These are phyloP conservation scores for Troides oblongomaculatus DNA, from an alignment of 2,888 invertebrate species.

Conservation along the genomic window DNA sequence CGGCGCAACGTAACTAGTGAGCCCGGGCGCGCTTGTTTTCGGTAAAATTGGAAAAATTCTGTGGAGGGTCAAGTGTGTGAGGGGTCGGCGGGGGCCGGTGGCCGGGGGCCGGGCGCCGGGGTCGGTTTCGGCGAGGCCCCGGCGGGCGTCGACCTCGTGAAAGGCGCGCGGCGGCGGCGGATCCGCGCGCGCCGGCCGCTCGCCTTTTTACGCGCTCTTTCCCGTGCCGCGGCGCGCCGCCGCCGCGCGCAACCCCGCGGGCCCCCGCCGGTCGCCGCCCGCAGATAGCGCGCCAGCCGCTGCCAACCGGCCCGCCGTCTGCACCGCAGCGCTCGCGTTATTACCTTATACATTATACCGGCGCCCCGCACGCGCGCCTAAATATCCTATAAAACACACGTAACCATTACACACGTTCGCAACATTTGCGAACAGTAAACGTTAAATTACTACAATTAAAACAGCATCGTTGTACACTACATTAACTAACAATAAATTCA, in stretches of 20 bases:
- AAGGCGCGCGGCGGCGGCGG: slow-evolving; percentile 63
- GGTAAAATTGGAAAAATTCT: slow-evolving; percentile 51
- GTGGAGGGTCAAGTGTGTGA: slow-evolving; percentile 47
- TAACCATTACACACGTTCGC: not conserved
- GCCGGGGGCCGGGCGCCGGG: slow-evolving; percentile 49
- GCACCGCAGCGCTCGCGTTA: slow-evolving; percentile 48
- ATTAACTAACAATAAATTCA: not conserved
- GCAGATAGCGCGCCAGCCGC: slow-evolving; percentile 74
- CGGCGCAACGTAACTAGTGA: slow-evolving; percentile 35
- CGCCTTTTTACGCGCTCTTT: slow-evolving; percentile 77
- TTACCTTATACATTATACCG: slow-evolving; percentile 11
- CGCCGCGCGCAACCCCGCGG: slow-evolving; percentile 72
- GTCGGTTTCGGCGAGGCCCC: slow-evolving; percentile 67
- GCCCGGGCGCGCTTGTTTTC: slow-evolving; percentile 29
- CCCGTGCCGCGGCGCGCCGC: slow-evolving; percentile 55
- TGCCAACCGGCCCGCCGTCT: slow-evolving; percentile 71
- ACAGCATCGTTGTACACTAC: not conserved
- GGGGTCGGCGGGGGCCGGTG: slow-evolving; percentile 39
- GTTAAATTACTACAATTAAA: not conserved
- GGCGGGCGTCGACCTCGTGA: slow-evolving; percentile 76
- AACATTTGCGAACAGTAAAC: not conserved
- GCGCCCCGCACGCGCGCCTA: not conserved
- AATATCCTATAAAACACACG: not conserved
- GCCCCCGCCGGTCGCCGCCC: slow-evolving; percentile 78
- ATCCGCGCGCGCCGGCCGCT: slow-evolving; percentile 69